Percentiles rank a stretch among this genome's conserved stretches.
Evolutionary conservation across 2,113 vertebrate species (phyloP).

Genomic region (Pygoscelis antarcticus): DNA sequence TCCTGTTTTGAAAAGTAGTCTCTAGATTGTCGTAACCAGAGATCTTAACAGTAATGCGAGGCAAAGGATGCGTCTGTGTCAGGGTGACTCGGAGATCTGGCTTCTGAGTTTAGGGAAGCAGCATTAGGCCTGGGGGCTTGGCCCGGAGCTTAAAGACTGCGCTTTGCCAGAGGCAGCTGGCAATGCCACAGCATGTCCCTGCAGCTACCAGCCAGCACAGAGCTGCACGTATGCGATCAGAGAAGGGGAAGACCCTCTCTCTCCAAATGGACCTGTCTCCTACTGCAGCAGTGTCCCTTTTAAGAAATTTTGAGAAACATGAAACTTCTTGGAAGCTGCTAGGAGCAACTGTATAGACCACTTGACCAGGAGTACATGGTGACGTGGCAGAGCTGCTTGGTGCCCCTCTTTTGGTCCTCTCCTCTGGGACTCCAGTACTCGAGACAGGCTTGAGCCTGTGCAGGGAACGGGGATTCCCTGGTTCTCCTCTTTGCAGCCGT

Average conservation of each 20-base stretch:
- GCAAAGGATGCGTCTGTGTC: neutral
- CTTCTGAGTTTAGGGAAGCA: neutral
- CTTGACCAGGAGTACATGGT: neutral
- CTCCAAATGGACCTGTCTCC: neutral
- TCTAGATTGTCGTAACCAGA: neutral
- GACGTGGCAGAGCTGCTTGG: neutral
- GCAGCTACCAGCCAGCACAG: neutral
- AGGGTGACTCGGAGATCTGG: neutral
- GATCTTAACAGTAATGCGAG: neutral
- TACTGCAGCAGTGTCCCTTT: neutral
- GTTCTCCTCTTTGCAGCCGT: neutral
- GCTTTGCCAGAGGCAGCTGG: neutral
- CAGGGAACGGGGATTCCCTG: neutral
- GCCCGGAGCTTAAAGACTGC: neutral
- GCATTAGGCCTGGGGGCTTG: neutral
- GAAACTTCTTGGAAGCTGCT: neutral
- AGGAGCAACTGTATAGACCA: too few species aligned
- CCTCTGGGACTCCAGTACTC: neutral
- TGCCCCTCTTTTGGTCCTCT: neutral
- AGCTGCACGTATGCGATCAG: fast-evolving
- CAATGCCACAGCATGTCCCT: neutral
- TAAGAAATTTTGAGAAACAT: neutral
- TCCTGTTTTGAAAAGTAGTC: neutral
- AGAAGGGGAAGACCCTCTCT: neutral
- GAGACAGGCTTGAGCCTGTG: neutral